Evolutionary conservation across 2,113 vertebrate species (phyloP).

Genomic region (Scopus umbretta): DNA sequence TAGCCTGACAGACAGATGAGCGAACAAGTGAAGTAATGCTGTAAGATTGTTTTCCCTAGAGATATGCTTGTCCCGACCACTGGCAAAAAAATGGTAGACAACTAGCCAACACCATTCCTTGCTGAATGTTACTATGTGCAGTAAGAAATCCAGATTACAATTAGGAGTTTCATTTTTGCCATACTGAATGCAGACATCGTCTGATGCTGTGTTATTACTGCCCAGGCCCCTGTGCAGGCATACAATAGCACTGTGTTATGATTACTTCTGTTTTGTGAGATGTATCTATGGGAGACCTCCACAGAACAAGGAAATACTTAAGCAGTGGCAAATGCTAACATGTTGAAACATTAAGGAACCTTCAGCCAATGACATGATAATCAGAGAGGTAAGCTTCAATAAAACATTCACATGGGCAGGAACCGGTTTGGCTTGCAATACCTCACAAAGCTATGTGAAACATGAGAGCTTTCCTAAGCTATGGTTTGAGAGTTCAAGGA

Average conservation of each 20-base stretch:
- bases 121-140: not conserved
- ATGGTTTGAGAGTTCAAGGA: not conserved
- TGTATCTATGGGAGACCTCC: not conserved
- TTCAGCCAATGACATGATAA: not conserved
- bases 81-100: not conserved
- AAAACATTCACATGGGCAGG: not conserved
- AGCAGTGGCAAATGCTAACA: not conserved
- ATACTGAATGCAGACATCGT: not conserved
- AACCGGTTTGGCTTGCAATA: conserved; percentile 24
- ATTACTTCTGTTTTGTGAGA: not conserved
- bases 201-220: not conserved
- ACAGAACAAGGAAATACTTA: not conserved
- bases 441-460: conserved; percentile 4
- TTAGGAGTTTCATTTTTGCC: not conserved
- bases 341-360: not conserved
- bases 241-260: not conserved
- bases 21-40: not conserved
- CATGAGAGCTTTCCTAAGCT: conserved; percentile 5
- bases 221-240: not conserved
- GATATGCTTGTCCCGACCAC: not conserved
- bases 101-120: not conserved
- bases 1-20: not conserved
- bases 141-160: not conserved
- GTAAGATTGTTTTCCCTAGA: not conserved
- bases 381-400: not conserved